Conservation (phyloP, 1,140 invertebrate genomes). For the Drosophila lacertosa region DNA sequence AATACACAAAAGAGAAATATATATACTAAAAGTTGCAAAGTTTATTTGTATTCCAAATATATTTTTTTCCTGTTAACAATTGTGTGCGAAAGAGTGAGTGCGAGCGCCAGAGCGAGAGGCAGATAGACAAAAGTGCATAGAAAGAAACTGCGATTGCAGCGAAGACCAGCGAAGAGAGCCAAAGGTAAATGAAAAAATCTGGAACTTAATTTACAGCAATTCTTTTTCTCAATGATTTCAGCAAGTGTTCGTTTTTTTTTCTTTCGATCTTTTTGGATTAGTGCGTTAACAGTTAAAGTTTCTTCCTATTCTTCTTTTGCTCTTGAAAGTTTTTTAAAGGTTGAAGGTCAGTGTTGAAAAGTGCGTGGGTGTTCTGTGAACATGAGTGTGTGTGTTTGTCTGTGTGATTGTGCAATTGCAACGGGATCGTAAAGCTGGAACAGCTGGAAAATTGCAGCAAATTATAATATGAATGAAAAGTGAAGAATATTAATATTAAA, state of each 20-base stretch:
- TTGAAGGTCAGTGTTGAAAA: constrained; percentile 32
- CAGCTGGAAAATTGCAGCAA: not conserved
- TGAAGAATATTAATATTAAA: not conserved
- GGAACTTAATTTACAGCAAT: too few relatives aligned
- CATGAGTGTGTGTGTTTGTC: not conserved
- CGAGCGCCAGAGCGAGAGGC: constrained; percentile 21
- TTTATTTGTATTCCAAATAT: constrained; percentile 1
- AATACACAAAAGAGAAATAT: too few relatives aligned
- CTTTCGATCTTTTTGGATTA: not conserved
- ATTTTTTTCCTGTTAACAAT: constrained; percentile 13
- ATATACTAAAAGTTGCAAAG: constrained; percentile 22
- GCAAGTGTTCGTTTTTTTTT: not conserved
- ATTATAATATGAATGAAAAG: not conserved
- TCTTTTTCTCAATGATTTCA: constrained; percentile 9
- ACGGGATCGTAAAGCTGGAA: not conserved
- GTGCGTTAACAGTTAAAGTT: not conserved
- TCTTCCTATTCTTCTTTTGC: not conserved
- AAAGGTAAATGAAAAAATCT: constrained; percentile 56
- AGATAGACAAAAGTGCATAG: constrained; percentile 4
- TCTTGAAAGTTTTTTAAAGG: constrained; percentile 3
- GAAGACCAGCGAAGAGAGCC: constrained; percentile 29
- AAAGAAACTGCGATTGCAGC: constrained; percentile 22
- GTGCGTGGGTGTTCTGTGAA: too few relatives aligned
- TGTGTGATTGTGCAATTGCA: constrained; percentile 9
- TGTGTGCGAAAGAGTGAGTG: constrained; percentile 10